Conservation (phyloP, 2,888 invertebrate genomes). For the Leucozona laternaria region DNA sequence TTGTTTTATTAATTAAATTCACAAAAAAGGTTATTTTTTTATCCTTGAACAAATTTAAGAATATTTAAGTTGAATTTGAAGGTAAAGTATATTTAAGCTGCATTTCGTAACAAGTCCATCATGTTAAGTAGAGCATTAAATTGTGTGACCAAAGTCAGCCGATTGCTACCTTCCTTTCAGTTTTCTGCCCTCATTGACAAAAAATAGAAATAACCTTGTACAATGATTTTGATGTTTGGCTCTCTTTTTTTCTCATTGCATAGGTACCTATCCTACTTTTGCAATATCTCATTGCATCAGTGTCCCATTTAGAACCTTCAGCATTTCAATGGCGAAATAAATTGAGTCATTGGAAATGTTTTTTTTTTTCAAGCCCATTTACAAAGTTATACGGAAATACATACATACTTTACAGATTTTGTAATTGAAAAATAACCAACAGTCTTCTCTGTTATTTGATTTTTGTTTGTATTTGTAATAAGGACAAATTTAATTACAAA, state of each 20-base stretch:
- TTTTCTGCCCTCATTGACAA: too few species aligned
- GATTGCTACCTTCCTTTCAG: too few species aligned
- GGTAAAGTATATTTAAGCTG: too few species aligned
- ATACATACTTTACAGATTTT: background rate
- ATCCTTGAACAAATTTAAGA: too few species aligned
- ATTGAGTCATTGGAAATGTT: background rate
- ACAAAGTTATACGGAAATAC: too few species aligned
- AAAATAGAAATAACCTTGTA: too few species aligned
- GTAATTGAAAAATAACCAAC: background rate
- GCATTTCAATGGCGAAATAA: background rate
- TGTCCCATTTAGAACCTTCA: background rate
- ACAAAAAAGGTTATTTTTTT: too few species aligned
- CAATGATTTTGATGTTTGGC: background rate
- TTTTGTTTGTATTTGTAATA: background rate
- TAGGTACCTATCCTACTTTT: background rate
- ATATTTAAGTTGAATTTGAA: too few species aligned
- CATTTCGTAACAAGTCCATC: too few species aligned
- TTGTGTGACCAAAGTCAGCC: too few species aligned
- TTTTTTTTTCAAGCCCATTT: background rate
- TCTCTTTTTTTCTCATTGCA: background rate
- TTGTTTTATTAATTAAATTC: too few species aligned
- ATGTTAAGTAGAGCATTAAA: too few species aligned
- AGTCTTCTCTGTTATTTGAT: background rate
- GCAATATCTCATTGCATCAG: background rate
- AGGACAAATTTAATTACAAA: background rate